Percentiles rank a stretch among this genome's conserved stretches.
These are phyloP conservation scores for Murina feae DNA, from an alignment of 2,113 vertebrate species.

Conservation along the genomic window DNA sequence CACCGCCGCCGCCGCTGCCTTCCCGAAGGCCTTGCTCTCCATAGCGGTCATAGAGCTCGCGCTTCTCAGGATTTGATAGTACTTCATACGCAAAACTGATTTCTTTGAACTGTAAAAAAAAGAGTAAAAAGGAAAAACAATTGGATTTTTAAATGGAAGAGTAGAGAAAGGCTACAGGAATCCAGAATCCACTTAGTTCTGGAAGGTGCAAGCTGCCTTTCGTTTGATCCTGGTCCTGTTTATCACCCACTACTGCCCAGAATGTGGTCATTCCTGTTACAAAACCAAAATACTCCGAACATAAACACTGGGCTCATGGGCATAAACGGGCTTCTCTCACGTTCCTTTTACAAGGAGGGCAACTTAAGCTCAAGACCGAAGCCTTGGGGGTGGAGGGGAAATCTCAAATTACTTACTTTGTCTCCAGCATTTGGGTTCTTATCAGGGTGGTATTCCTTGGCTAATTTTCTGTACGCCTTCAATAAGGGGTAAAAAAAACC, in stretches of 20 bases:
- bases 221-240: neutral
- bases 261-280: neutral
- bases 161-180: neutral
- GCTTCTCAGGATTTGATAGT: slow-evolving; percentile 95
- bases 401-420: slow-evolving; percentile 86
- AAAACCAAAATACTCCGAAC: neutral
- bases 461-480: slow-evolving; percentile 96
- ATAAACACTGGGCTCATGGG: neutral
- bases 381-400: neutral
- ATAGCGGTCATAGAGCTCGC: slow-evolving; percentile 96
- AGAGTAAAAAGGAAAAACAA: slow-evolving; percentile 57
- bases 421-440: slow-evolving; percentile 99
- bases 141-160: neutral
- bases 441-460: slow-evolving; percentile 99
- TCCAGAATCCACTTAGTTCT: neutral
- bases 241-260: neutral
- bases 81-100: slow-evolving; percentile 99
- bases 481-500: neutral
- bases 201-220: neutral
- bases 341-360: neutral
- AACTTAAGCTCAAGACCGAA: slow-evolving; percentile 23
- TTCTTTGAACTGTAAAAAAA: slow-evolving; percentile 93
- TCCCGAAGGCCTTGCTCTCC: slow-evolving; percentile 97
- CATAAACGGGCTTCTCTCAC: neutral
- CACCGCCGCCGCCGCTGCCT: slow-evolving; percentile 92